A percentile compares a stretch with the other conserved stretches of the same genome.
These are phyloP conservation scores for Neodiprion pinetum DNA, from an alignment of 1,140 invertebrate genomes.

Conservation along the genomic window DNA sequence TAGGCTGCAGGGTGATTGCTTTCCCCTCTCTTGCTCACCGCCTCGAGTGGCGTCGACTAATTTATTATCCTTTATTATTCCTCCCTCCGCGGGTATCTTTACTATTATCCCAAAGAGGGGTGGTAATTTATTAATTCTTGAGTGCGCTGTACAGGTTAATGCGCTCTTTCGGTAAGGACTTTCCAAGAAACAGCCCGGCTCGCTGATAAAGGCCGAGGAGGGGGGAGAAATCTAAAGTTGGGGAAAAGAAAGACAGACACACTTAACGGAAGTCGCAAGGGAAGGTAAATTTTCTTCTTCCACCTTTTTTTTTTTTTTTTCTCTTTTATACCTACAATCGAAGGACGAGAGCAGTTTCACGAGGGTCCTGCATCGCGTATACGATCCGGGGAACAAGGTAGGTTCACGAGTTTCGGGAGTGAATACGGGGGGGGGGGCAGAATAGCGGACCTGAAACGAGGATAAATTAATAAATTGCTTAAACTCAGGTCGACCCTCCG, in stretches of 20 bases:
- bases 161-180: not conserved
- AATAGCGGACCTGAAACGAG: slow-evolving; percentile 37
- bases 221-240: slow-evolving; percentile 8
- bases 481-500: slow-evolving; percentile 50
- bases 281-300: too few relatives aligned
- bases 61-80: slow-evolving; percentile 1
- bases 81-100: not conserved
- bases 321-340: too few relatives aligned
- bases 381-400: slow-evolving; percentile 7
- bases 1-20: too few relatives aligned
- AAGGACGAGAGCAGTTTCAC: too few relatives aligned
- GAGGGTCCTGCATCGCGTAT: too few relatives aligned
- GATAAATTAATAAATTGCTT: slow-evolving; percentile 58
- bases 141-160: not conserved
- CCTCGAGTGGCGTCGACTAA: not conserved
- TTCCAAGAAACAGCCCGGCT: not conserved
- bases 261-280: slow-evolving; percentile 2
- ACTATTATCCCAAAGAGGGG: not conserved
- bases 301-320: too few relatives aligned
- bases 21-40: too few relatives aligned
- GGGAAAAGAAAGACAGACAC: slow-evolving; percentile 7
- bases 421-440: not conserved
- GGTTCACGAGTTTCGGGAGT: not conserved
- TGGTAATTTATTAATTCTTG: slow-evolving; percentile 3
- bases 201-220: slow-evolving; percentile 29